These are phyloP conservation scores for Mamestra brassicae DNA, from an alignment of 2,888 invertebrate species.

Conservation along the genomic window DNA sequence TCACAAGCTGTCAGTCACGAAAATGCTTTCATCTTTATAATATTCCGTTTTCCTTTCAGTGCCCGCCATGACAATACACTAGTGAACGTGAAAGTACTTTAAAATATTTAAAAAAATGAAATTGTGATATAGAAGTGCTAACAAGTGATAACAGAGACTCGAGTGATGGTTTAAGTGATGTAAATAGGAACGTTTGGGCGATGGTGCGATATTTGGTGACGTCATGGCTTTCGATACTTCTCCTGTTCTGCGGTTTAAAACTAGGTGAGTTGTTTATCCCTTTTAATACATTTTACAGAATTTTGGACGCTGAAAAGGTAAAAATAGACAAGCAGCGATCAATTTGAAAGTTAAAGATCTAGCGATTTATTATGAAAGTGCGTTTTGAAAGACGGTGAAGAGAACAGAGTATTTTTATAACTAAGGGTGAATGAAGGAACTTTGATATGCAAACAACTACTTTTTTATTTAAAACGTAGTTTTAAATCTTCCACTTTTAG, in stretches of 20 bases:
- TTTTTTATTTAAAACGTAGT: no score
- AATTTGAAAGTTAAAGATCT: neutral
- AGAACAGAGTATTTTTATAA: no score
- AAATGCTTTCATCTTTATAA: slow-evolving; percentile 18
- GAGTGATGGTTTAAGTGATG: slow-evolving; percentile 71
- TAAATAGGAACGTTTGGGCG: slow-evolving; percentile 74
- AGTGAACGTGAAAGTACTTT: slow-evolving; percentile 47
- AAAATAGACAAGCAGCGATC: no score
- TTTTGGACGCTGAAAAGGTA: no score
- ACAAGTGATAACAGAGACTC: slow-evolving; percentile 64
- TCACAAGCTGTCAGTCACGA: neutral
- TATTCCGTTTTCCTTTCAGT: slow-evolving; percentile 42
- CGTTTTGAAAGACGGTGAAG: no score
- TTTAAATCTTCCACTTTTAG: no score
- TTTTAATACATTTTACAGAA: neutral
- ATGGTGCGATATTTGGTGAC: slow-evolving; percentile 78
- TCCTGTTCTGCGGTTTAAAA: slow-evolving; percentile 75
- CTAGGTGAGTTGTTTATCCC: slow-evolving; percentile 73
- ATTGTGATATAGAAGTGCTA: slow-evolving; percentile 74
- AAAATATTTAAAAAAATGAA: slow-evolving; percentile 58
- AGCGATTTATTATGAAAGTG: no score
- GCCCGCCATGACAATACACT: slow-evolving; percentile 64
- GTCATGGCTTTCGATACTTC: slow-evolving; percentile 76
- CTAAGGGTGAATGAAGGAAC: no score
- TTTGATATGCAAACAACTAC: no score